These are phyloP conservation scores for Xiphydria camelus DNA, from an alignment of 2,888 invertebrate species.

Conservation along the genomic window DNA sequence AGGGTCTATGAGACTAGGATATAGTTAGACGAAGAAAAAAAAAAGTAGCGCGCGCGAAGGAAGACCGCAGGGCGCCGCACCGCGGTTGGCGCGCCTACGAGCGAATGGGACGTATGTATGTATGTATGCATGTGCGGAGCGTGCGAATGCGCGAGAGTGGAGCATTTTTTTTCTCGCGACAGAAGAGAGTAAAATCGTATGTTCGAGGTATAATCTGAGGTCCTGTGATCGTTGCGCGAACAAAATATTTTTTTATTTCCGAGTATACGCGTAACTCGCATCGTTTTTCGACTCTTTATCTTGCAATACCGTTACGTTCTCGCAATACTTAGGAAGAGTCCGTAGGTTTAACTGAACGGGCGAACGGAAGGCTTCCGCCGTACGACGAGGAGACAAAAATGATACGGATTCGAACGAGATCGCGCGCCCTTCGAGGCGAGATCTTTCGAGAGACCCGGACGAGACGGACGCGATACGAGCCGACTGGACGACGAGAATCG, in stretches of 20 bases:
- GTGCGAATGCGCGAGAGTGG: background rate
- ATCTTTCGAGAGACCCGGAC: background rate
- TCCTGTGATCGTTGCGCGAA: conserved; percentile 58
- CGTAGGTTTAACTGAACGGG: conserved; percentile 31
- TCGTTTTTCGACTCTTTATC: conserved; percentile 56
- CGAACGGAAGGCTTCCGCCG: conserved; percentile 24
- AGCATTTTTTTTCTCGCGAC: conserved; percentile 3
- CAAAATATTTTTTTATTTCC: conserved; percentile 59
- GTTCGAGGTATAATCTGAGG: conserved; percentile 58
- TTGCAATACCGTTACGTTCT: conserved; percentile 59
- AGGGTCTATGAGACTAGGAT: conserved; percentile 53
- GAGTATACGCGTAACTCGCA: conserved; percentile 48
- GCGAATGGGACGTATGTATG: too few relatives aligned
- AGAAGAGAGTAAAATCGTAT: conserved; percentile 25
- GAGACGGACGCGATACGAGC: conserved; percentile 11
- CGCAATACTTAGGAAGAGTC: conserved; percentile 55
- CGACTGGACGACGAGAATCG: conserved; percentile 14
- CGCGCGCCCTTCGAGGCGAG: background rate
- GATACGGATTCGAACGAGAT: conserved; percentile 19
- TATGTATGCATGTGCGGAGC: background rate
- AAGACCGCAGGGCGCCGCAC: conserved; percentile 43
- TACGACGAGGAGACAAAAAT: conserved; percentile 29
- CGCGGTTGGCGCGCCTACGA: too few relatives aligned
- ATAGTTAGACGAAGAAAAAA: conserved; percentile 19
- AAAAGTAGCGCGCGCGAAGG: conserved; percentile 14